A percentile compares a stretch with the other conserved stretches of the same genome.
Conservation (phyloP, 1,140 invertebrate genomes). For the Drosophila simulans region DNA sequence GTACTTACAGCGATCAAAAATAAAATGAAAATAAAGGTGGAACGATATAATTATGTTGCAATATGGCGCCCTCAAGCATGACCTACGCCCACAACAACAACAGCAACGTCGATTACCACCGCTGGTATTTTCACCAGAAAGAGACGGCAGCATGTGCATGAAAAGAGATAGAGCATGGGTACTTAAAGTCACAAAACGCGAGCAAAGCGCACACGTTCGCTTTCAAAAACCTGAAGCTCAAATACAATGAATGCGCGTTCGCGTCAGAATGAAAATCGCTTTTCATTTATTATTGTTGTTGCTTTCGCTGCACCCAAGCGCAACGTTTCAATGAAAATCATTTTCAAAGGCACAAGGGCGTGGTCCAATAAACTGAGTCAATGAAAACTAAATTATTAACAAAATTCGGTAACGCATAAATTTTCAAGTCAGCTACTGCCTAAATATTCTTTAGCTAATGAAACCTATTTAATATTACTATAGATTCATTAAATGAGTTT, state of each 20-base stretch:
- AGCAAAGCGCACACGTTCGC: slow-evolving; percentile 16
- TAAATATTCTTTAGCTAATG: no score
- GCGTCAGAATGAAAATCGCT: slow-evolving; percentile 45
- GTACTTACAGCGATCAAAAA: slow-evolving; percentile 11
- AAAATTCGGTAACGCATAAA: no score
- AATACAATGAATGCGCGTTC: slow-evolving; percentile 37
- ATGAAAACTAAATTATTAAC: slow-evolving; percentile 10
- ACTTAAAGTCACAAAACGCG: slow-evolving; percentile 16
- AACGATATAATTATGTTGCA: slow-evolving; percentile 81
- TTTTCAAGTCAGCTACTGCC: no score
- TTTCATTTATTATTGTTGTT: slow-evolving; percentile 26
- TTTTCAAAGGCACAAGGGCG: slow-evolving; percentile 17
- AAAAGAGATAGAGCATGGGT: slow-evolving; percentile 4
- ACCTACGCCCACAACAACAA: slow-evolving; percentile 65
- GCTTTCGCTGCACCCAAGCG: slow-evolving; percentile 38
- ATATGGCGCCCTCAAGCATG: slow-evolving; percentile 78
- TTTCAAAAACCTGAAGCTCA: slow-evolving; percentile 25
- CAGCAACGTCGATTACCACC: slow-evolving; percentile 33
- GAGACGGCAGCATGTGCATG: not conserved
- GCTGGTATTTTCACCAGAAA: slow-evolving; percentile 13
- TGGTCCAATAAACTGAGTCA: not conserved
- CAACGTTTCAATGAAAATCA: slow-evolving; percentile 30
- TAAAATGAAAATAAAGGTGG: slow-evolving; percentile 71
- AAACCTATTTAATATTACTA: no score
- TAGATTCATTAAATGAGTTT: no score